Evolutionary conservation across 2,888 invertebrate genomes (phyloP), one percentile per base, ranked within the genome.

Genomic region (Tubulanus polymorphus): DNA sequence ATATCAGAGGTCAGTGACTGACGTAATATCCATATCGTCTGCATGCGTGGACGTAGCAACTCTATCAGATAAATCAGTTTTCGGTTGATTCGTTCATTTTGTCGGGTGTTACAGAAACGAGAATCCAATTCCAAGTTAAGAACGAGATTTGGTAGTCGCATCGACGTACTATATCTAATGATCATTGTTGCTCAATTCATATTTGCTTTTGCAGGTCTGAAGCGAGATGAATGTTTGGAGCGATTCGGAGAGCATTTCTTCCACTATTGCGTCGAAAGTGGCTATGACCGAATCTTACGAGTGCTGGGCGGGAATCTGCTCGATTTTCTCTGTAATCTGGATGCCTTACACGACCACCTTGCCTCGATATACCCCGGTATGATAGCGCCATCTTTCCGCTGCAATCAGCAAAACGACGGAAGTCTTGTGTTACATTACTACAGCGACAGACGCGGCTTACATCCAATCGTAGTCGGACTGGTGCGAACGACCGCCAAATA

Each of bases 241-340:
- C 20, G 29, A 23, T 48, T 48, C 29, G 65, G 65, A 18, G 51
- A 47, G 20, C 60, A 67, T 52, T 64, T 64, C 48, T 52, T 66
- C 49, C 46, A 51, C 20, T 64, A 57, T 48, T 62, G 64, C 47
- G 51, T 54, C 18, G 54, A 59, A 32, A 51, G 54, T 29, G 65
- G 65, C 26, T 64, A 64, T 47, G 65, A 64, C 35, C 49, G 55
- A 48, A 55, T 67, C 15, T 53, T 67, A 1, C 52, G 60, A 18
- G 67, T 61, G 49, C 52, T 65, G 28, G 67, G 67, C 8, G 59
- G 59, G 25, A 68, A 61, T 46, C 54, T 66, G 56, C 51, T 57
- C 46, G 67, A 66, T 35, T 68, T 66, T 51, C 58, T 66, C 15
- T 56, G 60, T 12, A 62, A 68, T 48, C 53, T 68, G 47, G 67